Evolutionary conservation across 2,797 vertebrate species (phyloP), one percentile per base, ranked within the genome.

Genomic region (Thripadectes ignobilis): DNA sequence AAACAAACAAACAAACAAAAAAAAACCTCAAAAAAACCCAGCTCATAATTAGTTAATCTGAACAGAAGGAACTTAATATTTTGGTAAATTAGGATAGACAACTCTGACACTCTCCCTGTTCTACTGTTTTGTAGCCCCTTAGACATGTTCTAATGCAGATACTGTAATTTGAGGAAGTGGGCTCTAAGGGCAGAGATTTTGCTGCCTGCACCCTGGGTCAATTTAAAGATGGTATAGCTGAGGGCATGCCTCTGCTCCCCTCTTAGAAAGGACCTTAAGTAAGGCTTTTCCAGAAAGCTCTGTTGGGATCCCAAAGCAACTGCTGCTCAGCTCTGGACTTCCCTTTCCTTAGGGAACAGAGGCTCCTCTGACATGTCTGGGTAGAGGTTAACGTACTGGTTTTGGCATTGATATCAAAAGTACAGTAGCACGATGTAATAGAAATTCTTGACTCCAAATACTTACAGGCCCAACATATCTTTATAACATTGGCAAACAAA

Each of bases 341-440:
- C 21, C 6, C 7, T 39, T 27, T 7, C 21, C 26, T 46, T 39
- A 14, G 38, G 30, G 14, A 58, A 39, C 0, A 0, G 12, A 10
- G 39, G 17, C 8, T 45, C 29, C 29, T 46, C 14, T 39, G 38
- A 39, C 18, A 23, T 8, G 5, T 1, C 23, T 8, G 38, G 38
- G 6, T 23, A 52, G 45, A 71, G 14, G 34, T 34, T 23, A 41
- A 34, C 12, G 22, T 14, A 32, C 4, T 39, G 45, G 12, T 17
- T 59, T 72, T 58, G 52, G 59, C 30, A 10, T 9, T 20, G 52
- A 29, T 32, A 46, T 30, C 0, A 0, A 39, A 46, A 59, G 14
- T 46, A 32, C 21, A 46, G 26, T 12, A 36, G 9, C 12, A 19
- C 10, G 46, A 58, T 16, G 11, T 6, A 34, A 51, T 14, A 76